Conservation (phyloP, 2,113 vertebrate species). For the Periophthalmodon schlosseri region DNA sequence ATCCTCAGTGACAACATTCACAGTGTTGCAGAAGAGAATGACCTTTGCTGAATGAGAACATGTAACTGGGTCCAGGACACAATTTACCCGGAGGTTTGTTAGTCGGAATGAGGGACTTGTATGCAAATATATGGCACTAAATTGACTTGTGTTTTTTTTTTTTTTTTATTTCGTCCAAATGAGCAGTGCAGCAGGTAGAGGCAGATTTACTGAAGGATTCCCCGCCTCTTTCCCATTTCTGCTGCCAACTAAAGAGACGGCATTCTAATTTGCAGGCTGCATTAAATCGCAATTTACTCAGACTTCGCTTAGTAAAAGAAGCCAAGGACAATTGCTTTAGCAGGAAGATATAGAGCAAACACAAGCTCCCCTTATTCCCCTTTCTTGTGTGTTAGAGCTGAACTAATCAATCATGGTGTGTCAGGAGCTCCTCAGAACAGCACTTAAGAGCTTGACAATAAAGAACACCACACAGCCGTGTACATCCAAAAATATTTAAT, state of each 20-base stretch:
- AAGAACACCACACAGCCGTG: conserved; percentile 68
- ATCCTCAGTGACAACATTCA: conserved; percentile 37
- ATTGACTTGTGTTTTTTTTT: conserved; percentile 36
- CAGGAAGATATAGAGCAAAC: conserved; percentile 58
- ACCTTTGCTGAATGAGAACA: conserved; percentile 53
- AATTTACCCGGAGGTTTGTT: conserved; percentile 70
- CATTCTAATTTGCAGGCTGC: conserved; percentile 67
- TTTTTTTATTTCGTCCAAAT: conserved; percentile 54
- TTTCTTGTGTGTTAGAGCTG: conserved; percentile 40
- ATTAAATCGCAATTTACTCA: conserved; percentile 67
- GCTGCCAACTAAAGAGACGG: conserved; percentile 57
- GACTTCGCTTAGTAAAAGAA: conserved; percentile 57
- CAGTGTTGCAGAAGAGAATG: conserved; percentile 28
- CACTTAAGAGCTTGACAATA: conserved; percentile 58
- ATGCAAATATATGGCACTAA: conserved; percentile 63
- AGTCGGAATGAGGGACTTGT: conserved; percentile 39
- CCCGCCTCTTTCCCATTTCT: conserved; percentile 36
- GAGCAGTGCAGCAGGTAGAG: conserved; percentile 55
- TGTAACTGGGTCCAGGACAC: conserved; percentile 34
- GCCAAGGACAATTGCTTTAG: conserved; percentile 66
- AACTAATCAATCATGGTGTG: conserved; percentile 59
- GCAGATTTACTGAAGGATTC: conserved; percentile 56
- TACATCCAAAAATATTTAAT: conserved; percentile 72
- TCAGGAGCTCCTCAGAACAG: conserved; percentile 46
- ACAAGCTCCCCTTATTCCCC: conserved; percentile 34